Conservation (phyloP, 2,888 invertebrate genomes). For the Ceraclea dissimilis region DNA sequence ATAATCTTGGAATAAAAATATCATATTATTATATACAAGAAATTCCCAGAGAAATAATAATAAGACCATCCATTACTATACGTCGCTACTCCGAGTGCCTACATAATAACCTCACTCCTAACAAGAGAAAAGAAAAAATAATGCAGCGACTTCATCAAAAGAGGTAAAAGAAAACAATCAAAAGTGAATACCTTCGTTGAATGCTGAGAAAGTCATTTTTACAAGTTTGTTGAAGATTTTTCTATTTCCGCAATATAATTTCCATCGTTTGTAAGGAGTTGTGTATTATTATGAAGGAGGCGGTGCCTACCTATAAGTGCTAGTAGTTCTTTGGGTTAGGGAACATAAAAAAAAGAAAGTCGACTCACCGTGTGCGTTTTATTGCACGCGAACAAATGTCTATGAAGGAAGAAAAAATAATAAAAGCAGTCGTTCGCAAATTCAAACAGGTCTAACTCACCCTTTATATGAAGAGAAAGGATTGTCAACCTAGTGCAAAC, state of each 20-base stretch:
- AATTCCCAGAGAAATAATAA: not conserved
- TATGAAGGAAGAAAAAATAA: constrained; percentile 8
- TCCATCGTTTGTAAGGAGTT: not conserved
- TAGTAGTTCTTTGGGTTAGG: constrained; percentile 8
- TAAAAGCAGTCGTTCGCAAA: constrained; percentile 17
- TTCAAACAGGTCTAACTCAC: constrained; percentile 22
- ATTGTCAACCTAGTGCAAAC: not conserved
- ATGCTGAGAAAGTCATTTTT: not conserved
- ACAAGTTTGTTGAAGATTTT: not conserved
- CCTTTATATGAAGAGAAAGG: constrained; percentile 2
- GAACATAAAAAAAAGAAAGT: constrained; percentile 16
- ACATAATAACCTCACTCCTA: not conserved
- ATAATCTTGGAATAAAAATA: not conserved
- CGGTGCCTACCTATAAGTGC: not conserved
- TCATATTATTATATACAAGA: not conserved
- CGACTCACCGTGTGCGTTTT: constrained; percentile 23
- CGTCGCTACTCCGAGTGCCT: not conserved
- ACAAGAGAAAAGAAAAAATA: not conserved
- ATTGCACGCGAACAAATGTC: constrained; percentile 18
- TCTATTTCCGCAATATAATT: not conserved
- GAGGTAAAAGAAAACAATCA: not conserved
- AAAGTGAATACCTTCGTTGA: not conserved
- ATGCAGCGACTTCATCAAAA: not conserved
- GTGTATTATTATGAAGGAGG: too few species aligned
- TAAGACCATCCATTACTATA: not conserved